phyloP scores from a whole-genome alignment of 2,113 vertebrate species.

The Benitochromis conjunctus region DNA sequence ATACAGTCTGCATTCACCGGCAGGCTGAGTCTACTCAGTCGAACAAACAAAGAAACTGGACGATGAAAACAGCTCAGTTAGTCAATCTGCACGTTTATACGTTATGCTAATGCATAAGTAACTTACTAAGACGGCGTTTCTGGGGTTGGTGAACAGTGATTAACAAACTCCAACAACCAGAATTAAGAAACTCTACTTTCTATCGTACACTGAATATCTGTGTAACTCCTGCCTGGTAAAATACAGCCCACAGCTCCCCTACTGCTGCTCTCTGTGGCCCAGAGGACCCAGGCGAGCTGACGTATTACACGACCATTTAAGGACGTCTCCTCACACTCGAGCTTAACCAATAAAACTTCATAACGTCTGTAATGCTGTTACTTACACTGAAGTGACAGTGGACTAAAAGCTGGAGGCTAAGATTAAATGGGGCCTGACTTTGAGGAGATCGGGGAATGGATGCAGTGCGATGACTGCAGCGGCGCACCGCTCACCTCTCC shows the following conservation, averaged over 20 bases:
- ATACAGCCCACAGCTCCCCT: not conserved
- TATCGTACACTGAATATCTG: not conserved
- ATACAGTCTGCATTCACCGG: not conserved
- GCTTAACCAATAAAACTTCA: not conserved
- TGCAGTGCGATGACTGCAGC: not conserved
- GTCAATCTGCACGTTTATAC: not conserved
- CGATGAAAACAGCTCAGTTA: not conserved
- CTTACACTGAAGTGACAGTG: not conserved
- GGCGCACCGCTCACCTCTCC: constrained; percentile 80
- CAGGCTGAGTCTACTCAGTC: not conserved
- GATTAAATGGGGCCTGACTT: not conserved
- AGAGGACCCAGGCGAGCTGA: not conserved
- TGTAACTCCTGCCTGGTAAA: not conserved
- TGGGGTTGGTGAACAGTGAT: not conserved
- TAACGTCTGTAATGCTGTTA: not conserved
- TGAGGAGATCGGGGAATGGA: not conserved
- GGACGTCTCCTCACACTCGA: not conserved
- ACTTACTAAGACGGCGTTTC: not conserved
- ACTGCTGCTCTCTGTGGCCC: not conserved
- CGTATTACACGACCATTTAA: not conserved
- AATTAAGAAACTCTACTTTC: accelerated
- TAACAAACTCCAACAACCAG: not conserved
- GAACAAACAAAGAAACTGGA: not conserved
- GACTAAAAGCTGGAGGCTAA: not conserved
- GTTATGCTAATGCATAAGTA: accelerated